These are phyloP conservation scores for Tuta absoluta DNA, from an alignment of 2,888 invertebrate species.

Conservation along the genomic window DNA sequence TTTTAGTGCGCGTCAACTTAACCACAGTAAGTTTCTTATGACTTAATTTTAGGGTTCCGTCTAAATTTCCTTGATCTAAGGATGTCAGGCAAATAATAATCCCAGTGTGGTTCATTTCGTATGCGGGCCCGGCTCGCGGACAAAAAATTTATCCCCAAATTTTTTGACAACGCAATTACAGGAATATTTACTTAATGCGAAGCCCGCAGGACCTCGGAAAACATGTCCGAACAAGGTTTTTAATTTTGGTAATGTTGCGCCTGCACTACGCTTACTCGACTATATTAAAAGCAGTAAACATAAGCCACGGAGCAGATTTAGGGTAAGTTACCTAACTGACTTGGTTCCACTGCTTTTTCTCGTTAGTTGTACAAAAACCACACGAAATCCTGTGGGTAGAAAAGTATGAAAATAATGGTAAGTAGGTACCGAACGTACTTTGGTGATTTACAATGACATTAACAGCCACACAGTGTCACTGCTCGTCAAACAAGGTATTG, in stretches of 20 bases:
- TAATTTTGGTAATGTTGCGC: slow-evolving; percentile 46
- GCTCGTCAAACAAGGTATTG: too few species aligned
- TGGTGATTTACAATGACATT: too few species aligned
- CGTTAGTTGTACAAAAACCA: not conserved
- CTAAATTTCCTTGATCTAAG: slow-evolving; percentile 36
- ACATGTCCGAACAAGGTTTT: slow-evolving; percentile 55
- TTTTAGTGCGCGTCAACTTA: too few species aligned
- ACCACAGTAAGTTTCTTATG: too few species aligned
- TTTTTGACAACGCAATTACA: slow-evolving; percentile 74
- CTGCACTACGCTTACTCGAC: slow-evolving; percentile 33
- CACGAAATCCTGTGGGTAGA: too few species aligned
- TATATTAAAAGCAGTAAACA: slow-evolving; percentile 46
- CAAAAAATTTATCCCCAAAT: slow-evolving; percentile 67
- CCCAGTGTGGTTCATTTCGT: slow-evolving; percentile 68
- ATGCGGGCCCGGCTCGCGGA: slow-evolving; percentile 62
- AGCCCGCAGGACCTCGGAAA: slow-evolving; percentile 47
- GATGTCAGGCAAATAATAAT: slow-evolving; percentile 76
- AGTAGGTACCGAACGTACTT: too few species aligned
- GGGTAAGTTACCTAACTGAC: slow-evolving; percentile 3
- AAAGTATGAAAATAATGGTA: too few species aligned
- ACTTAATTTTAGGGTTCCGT: too few species aligned
- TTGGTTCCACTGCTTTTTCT: not conserved
- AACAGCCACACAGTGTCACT: too few species aligned
- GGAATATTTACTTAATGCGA: slow-evolving; percentile 70
- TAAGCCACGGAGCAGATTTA: slow-evolving; percentile 30